Evolutionary conservation across 53 echinoderm and acorn worm species (phyloP).

Genomic region (Actinopyga echinites): DNA sequence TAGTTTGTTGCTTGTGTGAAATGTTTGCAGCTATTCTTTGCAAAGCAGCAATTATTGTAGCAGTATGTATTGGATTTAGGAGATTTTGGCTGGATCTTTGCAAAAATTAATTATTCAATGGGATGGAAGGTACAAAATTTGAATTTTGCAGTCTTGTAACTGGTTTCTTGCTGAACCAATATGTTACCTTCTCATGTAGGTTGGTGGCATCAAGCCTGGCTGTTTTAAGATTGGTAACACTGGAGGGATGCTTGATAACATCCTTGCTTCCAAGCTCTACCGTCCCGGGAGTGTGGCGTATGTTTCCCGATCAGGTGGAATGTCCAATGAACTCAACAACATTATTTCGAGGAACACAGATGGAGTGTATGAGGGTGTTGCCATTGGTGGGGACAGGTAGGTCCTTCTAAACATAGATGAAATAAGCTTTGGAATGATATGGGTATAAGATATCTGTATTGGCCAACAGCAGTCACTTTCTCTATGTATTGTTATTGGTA

Average conservation of each 20-base stretch:
- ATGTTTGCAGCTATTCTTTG: no score
- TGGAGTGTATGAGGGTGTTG: slow-evolving; percentile 95
- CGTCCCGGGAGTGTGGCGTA: slow-evolving; percentile 94
- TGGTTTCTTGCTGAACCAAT: no score
- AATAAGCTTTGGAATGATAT: neutral
- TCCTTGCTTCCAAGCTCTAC: slow-evolving; percentile 93
- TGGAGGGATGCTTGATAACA: slow-evolving; percentile 96
- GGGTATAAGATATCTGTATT: neutral
- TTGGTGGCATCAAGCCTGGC: slow-evolving; percentile 97
- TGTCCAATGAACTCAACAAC: slow-evolving; percentile 99
- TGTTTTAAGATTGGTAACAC: slow-evolving; percentile 99
- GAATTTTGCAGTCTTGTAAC: no score
- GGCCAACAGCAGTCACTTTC: neutral
- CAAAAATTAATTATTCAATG: no score
- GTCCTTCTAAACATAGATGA: neutral
- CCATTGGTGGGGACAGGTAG: slow-evolving; percentile 96
- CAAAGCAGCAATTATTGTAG: no score
- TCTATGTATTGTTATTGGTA: neutral
- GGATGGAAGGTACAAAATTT: no score
- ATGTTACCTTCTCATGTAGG: slow-evolving; percentile 44
- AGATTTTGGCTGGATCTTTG: no score
- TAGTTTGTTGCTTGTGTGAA: no score
- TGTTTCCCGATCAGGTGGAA: slow-evolving; percentile 95
- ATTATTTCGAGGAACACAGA: slow-evolving; percentile 91
- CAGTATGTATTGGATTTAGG: no score